Evolutionary conservation across 1,140 invertebrate species (phyloP).

Genomic region (Melitaea cinxia): DNA sequence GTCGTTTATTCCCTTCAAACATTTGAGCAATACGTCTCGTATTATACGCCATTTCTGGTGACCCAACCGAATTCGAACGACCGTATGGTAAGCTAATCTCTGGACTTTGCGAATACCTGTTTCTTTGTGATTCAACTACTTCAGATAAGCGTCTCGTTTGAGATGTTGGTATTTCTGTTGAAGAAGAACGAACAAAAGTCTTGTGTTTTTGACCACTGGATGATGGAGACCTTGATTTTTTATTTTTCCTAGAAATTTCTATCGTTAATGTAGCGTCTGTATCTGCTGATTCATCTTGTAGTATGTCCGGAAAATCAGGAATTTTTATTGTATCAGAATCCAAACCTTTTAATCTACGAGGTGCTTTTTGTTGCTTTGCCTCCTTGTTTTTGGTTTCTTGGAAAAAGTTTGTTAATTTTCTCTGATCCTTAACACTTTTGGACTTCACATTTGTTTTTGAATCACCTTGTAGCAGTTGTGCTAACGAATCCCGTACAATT

Average conservation of each 20-base stretch:
- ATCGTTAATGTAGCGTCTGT: slow-evolving; percentile 51
- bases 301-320: slow-evolving; percentile 53
- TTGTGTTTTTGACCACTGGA: slow-evolving; percentile 37
- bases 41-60: slow-evolving; percentile 49
- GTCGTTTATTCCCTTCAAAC: slow-evolving; percentile 59
- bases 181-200: slow-evolving; percentile 43
- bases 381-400: slow-evolving; percentile 34
- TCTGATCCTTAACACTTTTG: slow-evolving; percentile 34
- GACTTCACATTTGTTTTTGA: slow-evolving; percentile 45
- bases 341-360: slow-evolving; percentile 61
- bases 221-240: slow-evolving; percentile 36
- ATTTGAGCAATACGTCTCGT: slow-evolving; percentile 61
- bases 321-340: slow-evolving; percentile 55
- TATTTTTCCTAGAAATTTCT: slow-evolving; percentile 38
- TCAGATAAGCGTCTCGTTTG: slow-evolving; percentile 51
- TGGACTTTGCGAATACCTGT: slow-evolving; percentile 52
- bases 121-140: slow-evolving; percentile 42
- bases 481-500: slow-evolving; percentile 55
- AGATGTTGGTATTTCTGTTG: slow-evolving; percentile 40
- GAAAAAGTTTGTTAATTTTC: slow-evolving; percentile 54
- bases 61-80: slow-evolving; percentile 59
- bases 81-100: slow-evolving; percentile 38
- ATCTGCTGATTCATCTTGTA: slow-evolving; percentile 53
- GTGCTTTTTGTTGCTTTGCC: slow-evolving; percentile 45
- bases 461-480: slow-evolving; percentile 54